Base-by-base conservation (phyloP, 2,797 vertebrate species). In the Halcyon badia region DNA sequence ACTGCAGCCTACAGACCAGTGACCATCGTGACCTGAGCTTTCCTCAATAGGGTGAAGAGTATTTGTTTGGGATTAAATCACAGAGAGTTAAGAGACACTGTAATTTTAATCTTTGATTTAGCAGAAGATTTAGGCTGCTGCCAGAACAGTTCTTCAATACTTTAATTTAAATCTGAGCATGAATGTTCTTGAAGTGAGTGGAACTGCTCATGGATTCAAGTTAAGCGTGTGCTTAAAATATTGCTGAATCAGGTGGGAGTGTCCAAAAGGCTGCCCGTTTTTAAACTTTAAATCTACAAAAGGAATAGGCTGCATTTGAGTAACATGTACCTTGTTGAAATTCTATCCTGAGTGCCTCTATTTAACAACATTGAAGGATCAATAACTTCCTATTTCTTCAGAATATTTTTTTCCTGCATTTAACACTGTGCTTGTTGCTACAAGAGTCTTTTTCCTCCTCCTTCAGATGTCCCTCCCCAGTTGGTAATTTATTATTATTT, bases 401-500 rank as follows among this genome's bases (percentile, higher is more conserved):
- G 52, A 85, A 64, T 93, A 65, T 48, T 75, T 93, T 37, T 88
- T 77, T 79, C 16, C 37, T 66, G 14, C 83, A 39, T 70, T 80
- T 83, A 33, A 70, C 52, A 48, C 28, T 83, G 17, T 0, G 17
- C 54, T 69, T 79, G 51, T 62, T 89, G 44, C 85, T 85, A 68
- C 80, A 76, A 61, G 61, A 78, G 58, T 44, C 62, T 87, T 83
- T 75, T 93, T n/a, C 73, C 11, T 90, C 25, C 80, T 88, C 18
- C 78, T 92, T 92, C 65, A 87, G 79, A 87, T 88, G 37, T 57
- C 70, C 75, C 78, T 95, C 76, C 77, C 42, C 94, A 91, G 9
- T 39, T 96, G 93, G 90, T 97, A 97, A 97, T 98, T 98, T 98
- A 96, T 94, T 96, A 97, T 98, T 98, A 98, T 96, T 98, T 97